A percentile compares a stretch with the other conserved stretches of the same genome.
These are phyloP conservation scores for Zingel zingel DNA, from an alignment of 2,113 vertebrate genomes.

Conservation along the genomic window DNA sequence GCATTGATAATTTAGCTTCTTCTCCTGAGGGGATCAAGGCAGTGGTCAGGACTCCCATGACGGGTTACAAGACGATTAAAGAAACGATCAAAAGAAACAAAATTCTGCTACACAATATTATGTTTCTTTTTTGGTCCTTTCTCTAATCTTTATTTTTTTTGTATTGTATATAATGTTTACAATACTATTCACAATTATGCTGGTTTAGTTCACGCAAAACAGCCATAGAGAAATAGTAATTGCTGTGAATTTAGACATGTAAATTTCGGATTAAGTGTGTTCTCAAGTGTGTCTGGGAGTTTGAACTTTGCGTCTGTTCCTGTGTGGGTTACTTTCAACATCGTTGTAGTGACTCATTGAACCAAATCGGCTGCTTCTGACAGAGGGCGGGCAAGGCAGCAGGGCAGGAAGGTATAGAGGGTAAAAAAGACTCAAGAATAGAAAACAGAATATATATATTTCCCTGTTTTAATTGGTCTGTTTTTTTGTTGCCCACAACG, in stretches of 20 bases:
- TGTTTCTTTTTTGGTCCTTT: neutral
- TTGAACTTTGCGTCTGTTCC: neutral
- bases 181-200: neutral
- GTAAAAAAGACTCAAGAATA: neutral
- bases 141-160: neutral
- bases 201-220: too few species aligned
- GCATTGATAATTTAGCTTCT: neutral
- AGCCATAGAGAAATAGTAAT: neutral
- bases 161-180: too few species aligned
- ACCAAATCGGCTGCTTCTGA: conserved; percentile 48
- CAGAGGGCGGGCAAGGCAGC: neutral
- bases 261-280: conserved; percentile 1
- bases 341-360: conserved; percentile 54
- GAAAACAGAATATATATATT: conserved; percentile 10
- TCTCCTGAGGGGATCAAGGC: neutral
- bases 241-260: neutral
- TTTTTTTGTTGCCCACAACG: conserved; percentile 7
- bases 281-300: conserved; percentile 2
- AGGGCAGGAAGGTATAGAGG: neutral
- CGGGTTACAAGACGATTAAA: neutral
- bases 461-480: neutral
- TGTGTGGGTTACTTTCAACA: conserved; percentile 31
- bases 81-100: neutral
- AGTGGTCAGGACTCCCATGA: neutral
- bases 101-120: neutral